Base-by-base conservation (phyloP, 2,888 invertebrate species). In the Oxyteleia sp. region DNA sequence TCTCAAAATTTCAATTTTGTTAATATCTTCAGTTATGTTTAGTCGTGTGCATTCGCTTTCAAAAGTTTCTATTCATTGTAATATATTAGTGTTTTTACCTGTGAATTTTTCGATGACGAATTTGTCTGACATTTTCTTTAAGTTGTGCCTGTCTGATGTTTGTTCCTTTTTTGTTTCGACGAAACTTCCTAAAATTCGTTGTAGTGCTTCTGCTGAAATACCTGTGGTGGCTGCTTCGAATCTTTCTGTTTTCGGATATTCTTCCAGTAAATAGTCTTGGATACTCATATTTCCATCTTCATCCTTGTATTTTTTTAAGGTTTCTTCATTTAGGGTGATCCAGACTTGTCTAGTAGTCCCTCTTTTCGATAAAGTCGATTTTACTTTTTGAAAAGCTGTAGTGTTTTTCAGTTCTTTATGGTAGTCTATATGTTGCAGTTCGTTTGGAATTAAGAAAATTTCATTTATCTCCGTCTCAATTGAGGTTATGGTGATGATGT, bases 31-130 rank as follows among this genome's bases (percentile, higher is more conserved):
- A 5, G 15, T 38, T 35, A 87, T 74, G 8, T 41, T 8, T 13
- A 84, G 81, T n/a, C 87, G 68, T 57, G 55, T 57, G 45, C 87
- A 88, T 75, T 87, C 86, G 15, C 74, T 86, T 74, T 87, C 85
- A 84, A 84, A 88, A 49, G 16, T 51, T 10, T 80, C 38, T 47
- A 87, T 74, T 86, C 86, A 88, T 68, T 86, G 86, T 10, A 43
- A 18, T 23, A 75, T 86, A 80, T 87, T 87, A 23, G 51, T 32
- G 26, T 79, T 88, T 83, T 81, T 88, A 8, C 82, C 78, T 47
- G 23, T 38, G 64, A 85, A 87, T 79, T 84, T 86, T 29, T 86
- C 86, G 5, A 86, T 47, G 10, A 80, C 53, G 82, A 85, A 83
- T 51, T 82, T 68, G 59, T 82, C 69, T 32, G 79, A 61, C 53